Conservation (phyloP, 2,113 vertebrate genomes). For the Calypte anna region DNA sequence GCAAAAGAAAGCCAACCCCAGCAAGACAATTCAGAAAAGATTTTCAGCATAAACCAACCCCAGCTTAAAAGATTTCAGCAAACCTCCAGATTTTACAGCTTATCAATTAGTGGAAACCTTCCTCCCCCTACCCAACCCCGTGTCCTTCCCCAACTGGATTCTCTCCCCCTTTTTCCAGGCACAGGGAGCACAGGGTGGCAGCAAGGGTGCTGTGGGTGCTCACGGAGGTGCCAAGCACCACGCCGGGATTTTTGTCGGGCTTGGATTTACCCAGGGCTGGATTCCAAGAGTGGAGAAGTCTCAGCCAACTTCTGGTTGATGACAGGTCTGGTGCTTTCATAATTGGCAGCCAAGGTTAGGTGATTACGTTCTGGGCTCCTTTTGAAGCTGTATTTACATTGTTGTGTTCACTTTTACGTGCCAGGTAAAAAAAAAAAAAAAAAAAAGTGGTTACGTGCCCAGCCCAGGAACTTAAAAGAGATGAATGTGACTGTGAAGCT, state of each 20-base stretch:
- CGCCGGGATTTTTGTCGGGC: neutral
- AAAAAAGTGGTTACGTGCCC: neutral
- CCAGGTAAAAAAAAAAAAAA: neutral
- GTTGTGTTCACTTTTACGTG: neutral
- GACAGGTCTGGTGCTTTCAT: conserved; percentile 21
- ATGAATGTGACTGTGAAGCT: neutral
- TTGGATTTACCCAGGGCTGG: neutral
- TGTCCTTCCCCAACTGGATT: neutral
- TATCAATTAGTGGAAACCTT: neutral
- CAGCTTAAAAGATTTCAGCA: neutral
- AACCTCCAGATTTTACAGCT: neutral
- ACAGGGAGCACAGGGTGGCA: neutral
- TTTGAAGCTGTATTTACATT: conserved; percentile 27
- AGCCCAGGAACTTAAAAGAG: neutral
- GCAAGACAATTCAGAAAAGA: neutral
- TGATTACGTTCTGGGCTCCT: neutral
- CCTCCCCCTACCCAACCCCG: fast-evolving
- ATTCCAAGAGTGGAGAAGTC: neutral
- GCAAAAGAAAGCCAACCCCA: neutral
- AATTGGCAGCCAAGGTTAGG: conserved; percentile 7
- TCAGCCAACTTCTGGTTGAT: conserved; percentile 13
- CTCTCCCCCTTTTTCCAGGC: neutral
- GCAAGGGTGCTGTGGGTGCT: neutral
- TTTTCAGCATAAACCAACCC: neutral
- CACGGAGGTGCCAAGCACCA: fast-evolving